phyloP scores from a whole-genome alignment of 1,140 invertebrate genomes.

The Aphaenogaster rudis region DNA sequence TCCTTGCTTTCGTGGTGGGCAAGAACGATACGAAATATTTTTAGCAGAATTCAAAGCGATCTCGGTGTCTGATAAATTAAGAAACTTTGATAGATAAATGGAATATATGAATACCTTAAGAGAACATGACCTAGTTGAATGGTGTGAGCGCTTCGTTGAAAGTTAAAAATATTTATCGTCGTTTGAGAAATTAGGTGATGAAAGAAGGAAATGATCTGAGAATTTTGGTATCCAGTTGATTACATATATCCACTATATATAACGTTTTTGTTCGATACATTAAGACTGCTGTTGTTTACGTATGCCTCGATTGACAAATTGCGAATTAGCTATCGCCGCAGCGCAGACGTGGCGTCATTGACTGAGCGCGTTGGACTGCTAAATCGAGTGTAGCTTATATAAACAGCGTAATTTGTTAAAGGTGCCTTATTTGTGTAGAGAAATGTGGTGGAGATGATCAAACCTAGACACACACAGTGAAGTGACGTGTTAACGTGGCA shows the following conservation, averaged over 20 bases:
- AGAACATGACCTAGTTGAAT: slow-evolving; percentile 26
- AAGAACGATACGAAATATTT: slow-evolving; percentile 48
- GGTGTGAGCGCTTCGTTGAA: slow-evolving; percentile 58
- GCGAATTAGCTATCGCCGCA: slow-evolving; percentile 75
- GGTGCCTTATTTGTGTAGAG: slow-evolving; percentile 86
- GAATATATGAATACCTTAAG: slow-evolving; percentile 30
- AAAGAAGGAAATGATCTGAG: slow-evolving; percentile 73
- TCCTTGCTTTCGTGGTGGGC: slow-evolving; percentile 63
- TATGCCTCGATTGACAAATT: slow-evolving; percentile 78
- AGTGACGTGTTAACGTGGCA: slow-evolving; percentile 72
- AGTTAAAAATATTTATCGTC: slow-evolving; percentile 68
- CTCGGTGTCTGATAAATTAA: slow-evolving; percentile 35
- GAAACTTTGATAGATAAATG: slow-evolving; percentile 5
- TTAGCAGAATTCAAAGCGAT: slow-evolving; percentile 56
- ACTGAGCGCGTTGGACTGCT: slow-evolving; percentile 78
- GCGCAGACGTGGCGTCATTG: slow-evolving; percentile 76
- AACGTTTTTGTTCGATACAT: slow-evolving; percentile 75
- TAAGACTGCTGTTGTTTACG: slow-evolving; percentile 72
- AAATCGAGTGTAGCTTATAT: slow-evolving; percentile 78
- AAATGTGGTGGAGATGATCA: slow-evolving; percentile 74
- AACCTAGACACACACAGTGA: slow-evolving; percentile 74
- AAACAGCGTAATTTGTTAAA: slow-evolving; percentile 85
- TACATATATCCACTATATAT: slow-evolving; percentile 74
- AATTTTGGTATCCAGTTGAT: slow-evolving; percentile 71
- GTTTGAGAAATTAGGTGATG: slow-evolving; percentile 57